Evolutionary conservation across 2,888 invertebrate species (phyloP), one percentile per base, ranked within the genome.

Genomic region (Lasioglossum oenotherae): DNA sequence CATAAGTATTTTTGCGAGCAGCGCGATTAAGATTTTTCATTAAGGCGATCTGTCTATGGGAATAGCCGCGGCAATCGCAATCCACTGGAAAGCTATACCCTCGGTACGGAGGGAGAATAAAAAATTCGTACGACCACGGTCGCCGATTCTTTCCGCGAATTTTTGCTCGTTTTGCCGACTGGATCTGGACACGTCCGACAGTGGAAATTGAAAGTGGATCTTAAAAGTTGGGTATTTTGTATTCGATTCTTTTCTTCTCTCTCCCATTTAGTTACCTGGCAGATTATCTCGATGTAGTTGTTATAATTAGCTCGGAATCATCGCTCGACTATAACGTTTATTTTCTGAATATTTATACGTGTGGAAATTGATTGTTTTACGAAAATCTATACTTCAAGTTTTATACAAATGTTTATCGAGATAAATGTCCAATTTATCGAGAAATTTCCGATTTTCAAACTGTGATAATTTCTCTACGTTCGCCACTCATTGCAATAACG

Each of bases 11-110:
- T 60, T 38, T 31, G 73, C 16, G 35, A 16, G 31, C n/a, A 23
- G 12, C 38, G 16, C 72, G 82, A 77, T 82, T 73, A 82, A 83
- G 77, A 49, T 64, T 80, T 57, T 81, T 84, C 77, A 82, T 77
- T 76, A 27, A 14, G 53, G 27, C 44, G 79, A 80, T 35, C 31
- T 44, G 53, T 74, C 67, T 60, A 72, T 60, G 44, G 74, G 31
- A 35, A 31, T 64, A 44, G 4, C 1, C 38, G 3, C 8, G 31
- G 23, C 57, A 57, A 69, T 57, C 35, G 53, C 67, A 4, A 27
- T n/a, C 64, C 31, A 19, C n/a, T 64, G 2, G 31, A 5, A 31
- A 31, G 16, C 31, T 16, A 3, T 16, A 8, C 2, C 3, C 35
- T 4, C 35, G 3, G 35, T 23, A 35, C 31, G 31, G 35, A 31